Evolutionary conservation across 2,113 vertebrate species (phyloP).

Genomic region (Oreochromis tanganicae): DNA sequence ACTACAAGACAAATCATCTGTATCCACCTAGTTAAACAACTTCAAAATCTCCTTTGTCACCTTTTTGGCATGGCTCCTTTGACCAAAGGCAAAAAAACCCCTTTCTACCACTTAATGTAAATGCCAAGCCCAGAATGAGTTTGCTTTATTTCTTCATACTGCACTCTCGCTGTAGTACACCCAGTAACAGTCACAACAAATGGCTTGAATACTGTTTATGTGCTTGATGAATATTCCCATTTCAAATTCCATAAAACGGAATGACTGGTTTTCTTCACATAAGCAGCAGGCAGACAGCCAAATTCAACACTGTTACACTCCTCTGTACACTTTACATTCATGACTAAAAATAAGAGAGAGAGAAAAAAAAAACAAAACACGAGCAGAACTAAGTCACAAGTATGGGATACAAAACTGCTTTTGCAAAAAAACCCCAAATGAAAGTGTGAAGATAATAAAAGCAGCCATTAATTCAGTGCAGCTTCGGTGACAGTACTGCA

Average conservation of each 20-base stretch:
- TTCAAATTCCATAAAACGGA: not conserved
- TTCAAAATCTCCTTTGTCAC: not conserved
- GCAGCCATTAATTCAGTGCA: not conserved
- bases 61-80: not conserved
- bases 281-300: not conserved
- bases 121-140: not conserved
- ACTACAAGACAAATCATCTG: not conserved
- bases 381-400: not conserved
- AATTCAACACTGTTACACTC: not conserved
- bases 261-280: not conserved
- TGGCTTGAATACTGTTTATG: not conserved
- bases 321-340: not conserved
- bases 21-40: not conserved
- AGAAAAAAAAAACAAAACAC: not conserved
- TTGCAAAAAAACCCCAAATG: not conserved
- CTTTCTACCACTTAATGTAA: not conserved
- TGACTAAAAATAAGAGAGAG: not conserved
- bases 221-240: not conserved
- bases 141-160: not conserved
- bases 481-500: not conserved
- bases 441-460: not conserved
- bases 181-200: not conserved
- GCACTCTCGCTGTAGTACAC: not conserved
- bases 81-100: fast-evolving
- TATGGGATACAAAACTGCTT: not conserved